Percentiles rank a stretch among this genome's conserved stretches.
Conservation (phyloP, 1,140 invertebrate species). For the Idris sp. region DNA sequence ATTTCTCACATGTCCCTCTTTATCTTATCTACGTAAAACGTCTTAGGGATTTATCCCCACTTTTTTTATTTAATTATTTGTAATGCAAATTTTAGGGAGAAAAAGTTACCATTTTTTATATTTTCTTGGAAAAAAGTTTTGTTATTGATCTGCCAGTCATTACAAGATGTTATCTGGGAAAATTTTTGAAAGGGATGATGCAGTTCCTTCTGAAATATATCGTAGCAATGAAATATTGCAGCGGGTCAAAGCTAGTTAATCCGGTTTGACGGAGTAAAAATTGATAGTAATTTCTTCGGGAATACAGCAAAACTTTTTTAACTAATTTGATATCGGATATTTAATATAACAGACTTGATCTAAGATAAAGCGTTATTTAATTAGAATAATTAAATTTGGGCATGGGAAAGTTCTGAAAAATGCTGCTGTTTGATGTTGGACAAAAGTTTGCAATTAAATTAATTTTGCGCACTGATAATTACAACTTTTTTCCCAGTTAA, state of each 20-base stretch:
- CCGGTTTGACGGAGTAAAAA: conserved; percentile 23
- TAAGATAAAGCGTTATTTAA: conserved; percentile 31
- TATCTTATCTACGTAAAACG: conserved; percentile 11
- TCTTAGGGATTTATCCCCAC: too few species aligned
- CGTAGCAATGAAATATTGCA: conserved; percentile 26
- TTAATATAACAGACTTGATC: too few species aligned
- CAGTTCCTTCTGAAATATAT: conserved; percentile 26
- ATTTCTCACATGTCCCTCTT: conserved; percentile 8
- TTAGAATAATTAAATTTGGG: neutral
- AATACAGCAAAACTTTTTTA: too few species aligned
- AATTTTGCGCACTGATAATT: too few species aligned
- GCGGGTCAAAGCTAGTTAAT: conserved; percentile 34
- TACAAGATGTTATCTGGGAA: conserved; percentile 19
- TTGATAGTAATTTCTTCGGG: conserved; percentile 36
- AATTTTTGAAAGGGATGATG: conserved; percentile 19
- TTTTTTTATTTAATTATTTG: too few species aligned
- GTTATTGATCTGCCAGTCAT: conserved; percentile 36
- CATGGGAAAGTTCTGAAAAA: too few species aligned
- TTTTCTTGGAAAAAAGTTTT: too few species aligned
- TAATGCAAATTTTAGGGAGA: conserved; percentile 7
- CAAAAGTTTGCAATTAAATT: too few species aligned
- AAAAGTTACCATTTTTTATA: conserved; percentile 29
- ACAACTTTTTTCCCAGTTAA: too few species aligned
- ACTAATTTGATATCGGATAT: conserved; percentile 17
- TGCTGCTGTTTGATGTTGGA: too few species aligned